Evolutionary conservation across 2,113 vertebrate species (phyloP), one percentile per base, ranked within the genome.

Genomic region (Gnathonemus longibarbis): DNA sequence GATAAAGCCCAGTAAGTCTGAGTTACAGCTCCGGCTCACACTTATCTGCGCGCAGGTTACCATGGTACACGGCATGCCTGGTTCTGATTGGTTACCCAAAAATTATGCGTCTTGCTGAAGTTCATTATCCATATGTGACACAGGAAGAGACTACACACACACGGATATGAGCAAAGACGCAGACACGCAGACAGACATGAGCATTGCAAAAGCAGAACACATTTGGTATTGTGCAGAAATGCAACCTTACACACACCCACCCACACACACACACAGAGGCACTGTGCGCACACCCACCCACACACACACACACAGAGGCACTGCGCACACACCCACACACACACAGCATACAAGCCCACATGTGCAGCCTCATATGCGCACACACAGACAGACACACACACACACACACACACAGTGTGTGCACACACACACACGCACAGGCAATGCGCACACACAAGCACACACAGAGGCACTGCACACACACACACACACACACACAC

Each of bases 311-410:
- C 48, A 49, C 9, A 49, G 46, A 48, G 46, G 46, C 46, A 48
- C 46, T 39, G 39, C 9, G 49, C 19, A 21, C 31, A 31, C 31
- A 31, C 31, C 31, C 97, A 93, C 98, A 97, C 58, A 17, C 3
- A 4, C 50, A 52, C 1, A 53, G 52, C 3, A 0, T 98, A 97
- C 87, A 99, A 95, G 0, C 98, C 99, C 21, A 17, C 31, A 70
- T 24, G 5, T 21, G 31, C 66, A 35, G n/a, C n/a, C 66, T 27
- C 15, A 50, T 11, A 11, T 7, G 10, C 13, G 2, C 50, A 50
- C 11, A 50, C 10, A 50, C 49, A 50, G 2, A 50, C 19, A 19
- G 0, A 39, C 3, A 39, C 39, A 39, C 39, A 39, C 39, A 39
- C 35, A 39, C 3, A 39, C 39, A 39, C 39, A 39, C 39, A 39